Conservation (phyloP, 2,113 vertebrate genomes). For the Sphaerodactylus townsendi region DNA sequence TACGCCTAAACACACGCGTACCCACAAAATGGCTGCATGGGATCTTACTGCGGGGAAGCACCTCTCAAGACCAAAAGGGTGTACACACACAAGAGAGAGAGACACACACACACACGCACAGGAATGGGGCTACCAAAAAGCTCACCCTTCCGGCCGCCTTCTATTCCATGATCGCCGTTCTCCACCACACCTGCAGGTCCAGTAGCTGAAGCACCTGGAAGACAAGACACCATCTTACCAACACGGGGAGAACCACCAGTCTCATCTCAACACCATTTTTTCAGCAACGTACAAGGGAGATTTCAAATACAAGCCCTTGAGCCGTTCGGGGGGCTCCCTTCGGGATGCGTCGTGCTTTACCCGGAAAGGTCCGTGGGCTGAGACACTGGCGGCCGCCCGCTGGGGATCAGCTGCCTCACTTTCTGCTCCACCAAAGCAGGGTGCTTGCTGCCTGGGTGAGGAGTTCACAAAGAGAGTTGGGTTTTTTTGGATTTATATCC, state of each 20-base stretch:
- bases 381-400: too few species aligned
- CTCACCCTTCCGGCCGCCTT: slow-evolving; percentile 66
- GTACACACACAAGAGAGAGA: too few species aligned
- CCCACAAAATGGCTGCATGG: neutral
- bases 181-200: slow-evolving; percentile 76
- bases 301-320: neutral
- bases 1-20: neutral
- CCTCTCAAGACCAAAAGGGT: neutral
- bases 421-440: too few species aligned
- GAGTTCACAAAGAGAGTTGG: too few species aligned
- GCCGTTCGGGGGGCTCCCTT: neutral
- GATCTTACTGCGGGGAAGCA: neutral
- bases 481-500: too few species aligned
- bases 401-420: too few species aligned
- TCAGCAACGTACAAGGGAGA: neutral
- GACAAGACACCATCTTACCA: neutral
- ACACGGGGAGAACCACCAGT: neutral
- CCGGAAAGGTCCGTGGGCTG: too few species aligned
- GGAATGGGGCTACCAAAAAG: neutral
- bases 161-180: slow-evolving; percentile 84
- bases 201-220: slow-evolving; percentile 43
- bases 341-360: too few species aligned
- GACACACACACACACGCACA: too few species aligned
- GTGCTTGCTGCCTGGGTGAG: neutral
- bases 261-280: neutral